A percentile compares a stretch with the other conserved stretches of the same genome.
Evolutionary conservation across 2,113 vertebrate genomes (phyloP).

Genomic region (Formicarius rufipectus): DNA sequence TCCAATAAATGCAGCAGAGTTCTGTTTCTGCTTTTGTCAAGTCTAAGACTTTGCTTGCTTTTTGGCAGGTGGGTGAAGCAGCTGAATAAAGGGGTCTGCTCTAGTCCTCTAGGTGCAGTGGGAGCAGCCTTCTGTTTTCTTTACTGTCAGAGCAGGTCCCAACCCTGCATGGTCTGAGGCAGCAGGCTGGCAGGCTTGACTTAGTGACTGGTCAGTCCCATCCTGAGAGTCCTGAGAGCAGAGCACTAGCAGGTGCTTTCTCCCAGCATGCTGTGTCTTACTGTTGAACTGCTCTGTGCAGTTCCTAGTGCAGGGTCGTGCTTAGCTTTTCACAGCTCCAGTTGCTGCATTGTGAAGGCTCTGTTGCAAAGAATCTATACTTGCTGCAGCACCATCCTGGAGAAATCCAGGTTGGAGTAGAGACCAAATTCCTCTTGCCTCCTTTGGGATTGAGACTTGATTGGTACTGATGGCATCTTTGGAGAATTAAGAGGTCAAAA

Average conservation of each 20-base stretch:
- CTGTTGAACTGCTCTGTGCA: accelerated
- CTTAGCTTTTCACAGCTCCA: not conserved
- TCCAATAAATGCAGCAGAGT: not conserved
- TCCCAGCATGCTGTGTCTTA: not conserved
- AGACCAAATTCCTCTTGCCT: not conserved
- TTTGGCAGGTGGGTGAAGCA: not conserved
- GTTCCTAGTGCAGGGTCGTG: not conserved
- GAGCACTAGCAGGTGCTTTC: not conserved
- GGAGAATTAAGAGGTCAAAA: not conserved
- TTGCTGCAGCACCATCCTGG: not conserved
- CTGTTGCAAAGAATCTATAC: not conserved
- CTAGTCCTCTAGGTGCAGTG: not conserved
- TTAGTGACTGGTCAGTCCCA: not conserved
- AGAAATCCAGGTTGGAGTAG: not conserved
- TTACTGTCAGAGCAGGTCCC: not conserved
- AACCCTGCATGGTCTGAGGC: not conserved
- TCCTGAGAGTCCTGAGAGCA: not conserved
- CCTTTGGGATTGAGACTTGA: not conserved
- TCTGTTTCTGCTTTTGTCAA: not conserved
- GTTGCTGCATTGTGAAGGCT: not conserved
- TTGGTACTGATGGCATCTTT: not conserved
- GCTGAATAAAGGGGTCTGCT: not conserved
- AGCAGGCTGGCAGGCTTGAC: not conserved
- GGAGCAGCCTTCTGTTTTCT: not conserved
- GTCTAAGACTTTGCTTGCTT: not conserved